Evolutionary conservation across 2,797 vertebrate genomes (phyloP).

Genomic region (Cacajao melanocephalus): DNA sequence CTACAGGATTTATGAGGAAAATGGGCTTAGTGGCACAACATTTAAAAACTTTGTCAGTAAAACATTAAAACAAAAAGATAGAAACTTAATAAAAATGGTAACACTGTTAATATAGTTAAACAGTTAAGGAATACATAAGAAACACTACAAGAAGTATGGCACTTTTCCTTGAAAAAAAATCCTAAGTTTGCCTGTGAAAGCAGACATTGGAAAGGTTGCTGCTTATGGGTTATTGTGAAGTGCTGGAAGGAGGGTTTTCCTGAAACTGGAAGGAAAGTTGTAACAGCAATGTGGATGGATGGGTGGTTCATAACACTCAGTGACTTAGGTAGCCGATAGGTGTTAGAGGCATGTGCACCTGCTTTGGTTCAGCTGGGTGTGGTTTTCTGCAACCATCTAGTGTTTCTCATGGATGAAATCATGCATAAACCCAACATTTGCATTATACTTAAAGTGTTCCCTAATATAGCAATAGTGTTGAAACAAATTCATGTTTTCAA

Average conservation of each 20-base stretch:
- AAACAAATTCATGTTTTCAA: constrained; percentile 21
- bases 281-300: not conserved
- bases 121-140: not conserved
- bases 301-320: not conserved
- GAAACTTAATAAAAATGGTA: not conserved
- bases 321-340: not conserved
- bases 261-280: not conserved
- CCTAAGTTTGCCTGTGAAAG: not conserved
- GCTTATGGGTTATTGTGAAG: not conserved
- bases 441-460: not conserved
- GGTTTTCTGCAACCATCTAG: not conserved
- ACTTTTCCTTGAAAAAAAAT: not conserved
- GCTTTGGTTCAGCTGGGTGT: not conserved
- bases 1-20: not conserved
- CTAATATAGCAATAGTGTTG: not conserved
- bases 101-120: not conserved
- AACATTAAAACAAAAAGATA: not conserved
- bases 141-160: not conserved
- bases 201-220: not conserved
- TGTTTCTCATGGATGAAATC: not conserved
- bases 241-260: not conserved
- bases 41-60: not conserved
- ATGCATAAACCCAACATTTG: not conserved
- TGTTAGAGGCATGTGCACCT: not conserved
- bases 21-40: not conserved